Percentiles rank a stretch among this genome's conserved stretches.
phyloP scores from a whole-genome alignment of 2,888 invertebrate species.

The Nineta flava region DNA sequence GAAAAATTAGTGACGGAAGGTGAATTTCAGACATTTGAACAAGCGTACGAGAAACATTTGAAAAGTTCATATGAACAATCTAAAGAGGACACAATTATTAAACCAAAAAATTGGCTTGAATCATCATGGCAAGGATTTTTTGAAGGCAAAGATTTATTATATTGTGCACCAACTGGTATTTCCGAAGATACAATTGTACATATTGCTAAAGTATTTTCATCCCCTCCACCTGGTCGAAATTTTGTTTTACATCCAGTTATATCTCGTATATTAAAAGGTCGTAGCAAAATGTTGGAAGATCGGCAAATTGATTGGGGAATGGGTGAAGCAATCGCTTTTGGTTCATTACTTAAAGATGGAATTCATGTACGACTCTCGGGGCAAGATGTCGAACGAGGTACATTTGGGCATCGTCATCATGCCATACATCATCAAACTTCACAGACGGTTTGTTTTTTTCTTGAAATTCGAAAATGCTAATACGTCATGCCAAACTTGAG shows the following conservation, averaged over 20 bases:
- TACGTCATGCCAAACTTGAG: too few species aligned
- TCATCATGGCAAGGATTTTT: too few species aligned
- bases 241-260: constrained; percentile 81
- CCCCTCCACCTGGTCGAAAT: constrained; percentile 57
- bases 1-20: too few species aligned
- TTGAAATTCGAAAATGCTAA: too few species aligned
- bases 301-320: constrained; percentile 92
- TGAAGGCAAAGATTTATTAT: too few species aligned
- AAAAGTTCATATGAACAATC: too few species aligned
- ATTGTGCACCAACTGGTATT: constrained; percentile 42
- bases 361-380: constrained; percentile 89
- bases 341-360: constrained; percentile 91
- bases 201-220: constrained; percentile 74
- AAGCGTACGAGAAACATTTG: too few species aligned
- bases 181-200: constrained; percentile 70
- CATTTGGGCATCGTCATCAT: constrained; percentile 78
- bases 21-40: too few species aligned
- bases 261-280: constrained; percentile 72
- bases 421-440: constrained; percentile 87
- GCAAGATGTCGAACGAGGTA: constrained; percentile 97
- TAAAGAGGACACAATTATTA: too few species aligned
- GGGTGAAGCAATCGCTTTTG: constrained; percentile 96
- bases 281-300: constrained; percentile 85
- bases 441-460: too few species aligned
- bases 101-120: too few species aligned